Conservation (phyloP, 2,888 invertebrate genomes). For the Heterodera filipjevi region DNA sequence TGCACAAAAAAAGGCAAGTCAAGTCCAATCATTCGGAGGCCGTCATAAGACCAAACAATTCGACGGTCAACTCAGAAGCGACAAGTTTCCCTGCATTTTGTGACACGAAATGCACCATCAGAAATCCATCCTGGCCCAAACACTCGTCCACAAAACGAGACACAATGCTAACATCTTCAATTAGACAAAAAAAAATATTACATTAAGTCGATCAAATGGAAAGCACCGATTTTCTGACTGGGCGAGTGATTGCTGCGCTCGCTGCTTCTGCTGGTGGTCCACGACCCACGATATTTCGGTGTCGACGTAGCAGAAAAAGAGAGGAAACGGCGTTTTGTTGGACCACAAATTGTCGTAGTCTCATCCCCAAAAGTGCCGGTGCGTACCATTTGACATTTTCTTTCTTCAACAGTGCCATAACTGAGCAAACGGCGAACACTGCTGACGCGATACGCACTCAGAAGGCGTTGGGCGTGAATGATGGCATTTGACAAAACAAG, state of each 20-base stretch:
- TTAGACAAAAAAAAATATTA: not conserved
- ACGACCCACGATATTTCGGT: not conserved
- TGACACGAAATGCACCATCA: slow-evolving; percentile 60
- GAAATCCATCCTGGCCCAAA: slow-evolving; percentile 60
- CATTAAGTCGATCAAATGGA: not conserved
- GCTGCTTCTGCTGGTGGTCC: not conserved
- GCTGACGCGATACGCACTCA: not conserved
- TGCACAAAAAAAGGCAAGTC: not conserved
- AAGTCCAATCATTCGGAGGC: not conserved
- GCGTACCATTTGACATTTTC: not conserved
- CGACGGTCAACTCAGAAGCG: slow-evolving; percentile 45
- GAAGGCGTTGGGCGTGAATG: not conserved
- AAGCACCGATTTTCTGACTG: not conserved
- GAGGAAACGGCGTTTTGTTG: not conserved
- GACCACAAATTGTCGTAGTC: not conserved
- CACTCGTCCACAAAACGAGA: slow-evolving; percentile 45
- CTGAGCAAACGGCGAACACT: not conserved
- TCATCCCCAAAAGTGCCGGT: not conserved
- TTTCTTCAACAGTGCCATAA: not conserved
- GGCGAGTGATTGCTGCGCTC: not conserved
- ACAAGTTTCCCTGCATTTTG: slow-evolving; percentile 61
- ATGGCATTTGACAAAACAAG: not conserved
- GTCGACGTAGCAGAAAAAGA: not conserved
- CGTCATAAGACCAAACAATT: not conserved
- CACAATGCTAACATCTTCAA: slow-evolving; percentile 26